These are phyloP conservation scores for Sparus aurata DNA, from an alignment of 2,797 vertebrate genomes.

Conservation along the genomic window DNA sequence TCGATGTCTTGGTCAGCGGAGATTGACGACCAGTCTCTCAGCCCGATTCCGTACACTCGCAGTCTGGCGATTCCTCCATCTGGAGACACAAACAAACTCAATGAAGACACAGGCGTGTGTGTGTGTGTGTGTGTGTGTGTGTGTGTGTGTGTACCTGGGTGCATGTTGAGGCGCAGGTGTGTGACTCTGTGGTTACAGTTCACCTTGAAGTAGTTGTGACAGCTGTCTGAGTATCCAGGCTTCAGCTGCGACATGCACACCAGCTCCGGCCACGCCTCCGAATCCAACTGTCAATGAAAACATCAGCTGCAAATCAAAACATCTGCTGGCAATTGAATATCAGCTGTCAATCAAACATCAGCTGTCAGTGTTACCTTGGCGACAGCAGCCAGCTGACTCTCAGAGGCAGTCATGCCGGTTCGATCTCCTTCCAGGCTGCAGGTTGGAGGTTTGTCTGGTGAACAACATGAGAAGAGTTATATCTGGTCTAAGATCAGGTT, in stretches of 20 bases:
- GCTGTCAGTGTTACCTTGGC: constrained; percentile 76
- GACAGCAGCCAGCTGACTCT: constrained; percentile 77
- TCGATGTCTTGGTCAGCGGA: constrained; percentile 80
- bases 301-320: constrained; percentile 49
- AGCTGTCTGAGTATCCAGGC: constrained; percentile 82
- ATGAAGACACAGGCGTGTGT: neutral
- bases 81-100: constrained; percentile 56
- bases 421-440: constrained; percentile 80
- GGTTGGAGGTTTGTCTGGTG: constrained; percentile 73
- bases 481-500: too few species aligned
- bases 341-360: constrained; percentile 39
- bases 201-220: constrained; percentile 87
- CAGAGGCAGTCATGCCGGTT: constrained; percentile 84
- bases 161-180: constrained; percentile 91
- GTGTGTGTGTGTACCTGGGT: constrained; percentile 83
- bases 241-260: constrained; percentile 81
- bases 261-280: constrained; percentile 84
- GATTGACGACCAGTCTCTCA: constrained; percentile 84
- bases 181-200: constrained; percentile 82
- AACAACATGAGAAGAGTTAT: neutral
- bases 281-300: constrained; percentile 79
- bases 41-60: constrained; percentile 87
- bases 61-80: constrained; percentile 90
- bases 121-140: constrained; percentile 14
- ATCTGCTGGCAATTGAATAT: constrained; percentile 44